Evolutionary conservation across 2,797 vertebrate species (phyloP).

Genomic region (Melanotaenia nigrans): DNA sequence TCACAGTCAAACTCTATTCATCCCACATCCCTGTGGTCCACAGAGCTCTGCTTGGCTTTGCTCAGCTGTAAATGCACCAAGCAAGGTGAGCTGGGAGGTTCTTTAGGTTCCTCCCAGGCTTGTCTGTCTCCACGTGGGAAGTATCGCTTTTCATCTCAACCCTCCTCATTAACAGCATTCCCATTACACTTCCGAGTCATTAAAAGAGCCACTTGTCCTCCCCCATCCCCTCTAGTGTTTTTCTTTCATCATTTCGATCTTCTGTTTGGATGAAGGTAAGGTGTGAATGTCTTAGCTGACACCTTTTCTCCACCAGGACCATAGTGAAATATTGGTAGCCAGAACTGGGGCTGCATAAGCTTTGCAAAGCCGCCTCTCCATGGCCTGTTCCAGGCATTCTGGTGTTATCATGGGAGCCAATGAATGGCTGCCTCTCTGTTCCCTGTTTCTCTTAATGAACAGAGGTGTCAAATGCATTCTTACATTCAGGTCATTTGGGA

Average conservation of each 20-base stretch:
- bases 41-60: slow-evolving; percentile 47
- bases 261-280: slow-evolving; percentile 57
- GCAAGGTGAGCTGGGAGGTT: slow-evolving; percentile 40
- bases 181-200: slow-evolving; percentile 76
- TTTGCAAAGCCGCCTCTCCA: slow-evolving; percentile 63
- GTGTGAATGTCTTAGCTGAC: slow-evolving; percentile 68
- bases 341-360: slow-evolving; percentile 69
- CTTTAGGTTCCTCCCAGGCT: slow-evolving; percentile 61
- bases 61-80: slow-evolving; percentile 48
- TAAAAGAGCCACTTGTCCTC: slow-evolving; percentile 75
- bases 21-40: slow-evolving; percentile 65
- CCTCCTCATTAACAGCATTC: slow-evolving; percentile 79
- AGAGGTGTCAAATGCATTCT: slow-evolving; percentile 79
- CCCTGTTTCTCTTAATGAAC: slow-evolving; percentile 82
- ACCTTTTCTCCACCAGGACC: slow-evolving; percentile 76
- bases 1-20: slow-evolving; percentile 70
- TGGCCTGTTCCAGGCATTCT: slow-evolving; percentile 51
- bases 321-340: slow-evolving; percentile 77
- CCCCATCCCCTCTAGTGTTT: slow-evolving; percentile 72
- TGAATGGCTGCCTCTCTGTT: slow-evolving; percentile 69
- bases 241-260: slow-evolving; percentile 72
- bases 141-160: slow-evolving; percentile 68
- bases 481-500: slow-evolving; percentile 77
- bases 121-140: slow-evolving; percentile 67
- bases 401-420: slow-evolving; percentile 71